phyloP scores from a whole-genome alignment of 1,140 invertebrate species.

The Varroa destructor region DNA sequence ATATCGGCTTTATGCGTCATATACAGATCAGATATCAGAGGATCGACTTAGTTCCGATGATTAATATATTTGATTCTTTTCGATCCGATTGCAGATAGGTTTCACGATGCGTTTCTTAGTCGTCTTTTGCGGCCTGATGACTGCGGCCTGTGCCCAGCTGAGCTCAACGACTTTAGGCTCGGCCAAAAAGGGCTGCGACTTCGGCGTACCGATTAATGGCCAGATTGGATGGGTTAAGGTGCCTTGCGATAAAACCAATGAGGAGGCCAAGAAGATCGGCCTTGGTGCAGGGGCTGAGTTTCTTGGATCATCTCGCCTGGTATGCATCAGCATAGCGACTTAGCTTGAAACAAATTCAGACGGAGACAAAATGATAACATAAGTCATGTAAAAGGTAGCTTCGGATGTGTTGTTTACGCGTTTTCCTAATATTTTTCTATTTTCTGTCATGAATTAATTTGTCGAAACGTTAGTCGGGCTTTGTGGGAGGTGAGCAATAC shows the following conservation, averaged over 20 bases:
- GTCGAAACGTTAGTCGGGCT: background rate
- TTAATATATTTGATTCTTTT: no score
- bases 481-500: constrained; percentile 5
- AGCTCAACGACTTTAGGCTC: background rate
- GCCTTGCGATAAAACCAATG: constrained; percentile 12
- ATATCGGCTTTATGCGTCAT: no score
- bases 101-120: no score
- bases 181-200: constrained; percentile 23
- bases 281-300: constrained; percentile 7
- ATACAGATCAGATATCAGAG: no score
- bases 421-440: background rate
- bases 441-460: background rate
- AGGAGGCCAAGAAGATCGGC: constrained; percentile 1
- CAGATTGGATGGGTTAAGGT: constrained; percentile 21
- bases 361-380: background rate
- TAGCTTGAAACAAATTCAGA: background rate
- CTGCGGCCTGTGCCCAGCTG: background rate
- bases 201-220: constrained; percentile 1
- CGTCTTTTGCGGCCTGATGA: background rate
- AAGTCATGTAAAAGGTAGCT: background rate
- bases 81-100: no score
- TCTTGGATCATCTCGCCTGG: constrained; percentile 1
- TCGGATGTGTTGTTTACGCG: background rate
- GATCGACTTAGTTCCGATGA: no score
- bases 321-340: background rate